Percentiles rank a stretch among this genome's conserved stretches.
phyloP scores from a whole-genome alignment of 1,140 invertebrate genomes.

The Matsumurasca onukii region DNA sequence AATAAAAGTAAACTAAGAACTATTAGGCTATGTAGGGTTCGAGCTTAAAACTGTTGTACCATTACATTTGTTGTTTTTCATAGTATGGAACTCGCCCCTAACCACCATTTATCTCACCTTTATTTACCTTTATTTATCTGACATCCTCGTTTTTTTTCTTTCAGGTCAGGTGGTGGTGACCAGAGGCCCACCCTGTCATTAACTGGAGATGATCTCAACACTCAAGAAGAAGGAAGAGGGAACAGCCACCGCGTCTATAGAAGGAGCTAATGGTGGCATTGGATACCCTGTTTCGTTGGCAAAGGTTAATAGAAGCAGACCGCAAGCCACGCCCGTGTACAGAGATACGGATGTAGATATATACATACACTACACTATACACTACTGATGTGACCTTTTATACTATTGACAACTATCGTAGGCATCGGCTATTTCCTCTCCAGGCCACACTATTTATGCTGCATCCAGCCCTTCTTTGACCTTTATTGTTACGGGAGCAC shows the following conservation, averaged over 20 bases:
- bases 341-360: slow-evolving; percentile 24
- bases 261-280: slow-evolving; percentile 17
- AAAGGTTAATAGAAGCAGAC: slow-evolving; percentile 23
- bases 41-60: too few species aligned
- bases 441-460: slow-evolving; percentile 21
- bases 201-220: too few species aligned
- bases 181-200: too few species aligned
- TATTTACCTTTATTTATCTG: too few species aligned
- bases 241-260: neutral
- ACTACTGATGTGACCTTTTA: slow-evolving; percentile 25
- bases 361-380: slow-evolving; percentile 10
- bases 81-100: too few species aligned
- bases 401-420: slow-evolving; percentile 15
- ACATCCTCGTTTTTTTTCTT: too few species aligned
- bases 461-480: slow-evolving; percentile 8
- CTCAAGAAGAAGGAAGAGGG: neutral
- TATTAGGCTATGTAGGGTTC: too few species aligned
- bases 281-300: slow-evolving; percentile 26
- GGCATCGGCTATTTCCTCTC: slow-evolving; percentile 19
- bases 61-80: too few species aligned
- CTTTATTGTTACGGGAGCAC: slow-evolving; percentile 22
- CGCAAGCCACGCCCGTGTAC: slow-evolving; percentile 1
- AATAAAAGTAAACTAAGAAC: too few species aligned
- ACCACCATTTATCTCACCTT: too few species aligned
- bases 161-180: too few species aligned